A percentile compares a stretch with the other conserved stretches of the same genome.
phyloP scores from a whole-genome alignment of 2,888 invertebrate species.

The Danaus chrysippus region DNA sequence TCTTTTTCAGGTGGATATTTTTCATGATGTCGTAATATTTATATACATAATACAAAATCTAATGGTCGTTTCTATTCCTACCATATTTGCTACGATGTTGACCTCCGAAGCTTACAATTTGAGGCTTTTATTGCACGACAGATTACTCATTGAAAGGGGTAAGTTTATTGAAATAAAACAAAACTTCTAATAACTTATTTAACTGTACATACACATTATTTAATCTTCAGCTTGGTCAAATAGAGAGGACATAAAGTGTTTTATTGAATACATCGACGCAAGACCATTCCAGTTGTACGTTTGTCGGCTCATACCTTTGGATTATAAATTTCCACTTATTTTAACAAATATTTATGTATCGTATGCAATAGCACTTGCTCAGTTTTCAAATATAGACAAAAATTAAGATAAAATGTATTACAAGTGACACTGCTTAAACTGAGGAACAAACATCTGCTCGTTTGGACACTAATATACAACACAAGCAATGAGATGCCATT shows the following conservation, averaged over 20 bases:
- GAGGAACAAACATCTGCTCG: too few relatives aligned
- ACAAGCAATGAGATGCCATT: too few relatives aligned
- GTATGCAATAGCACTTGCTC: slow-evolving; percentile 27
- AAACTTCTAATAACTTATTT: too few relatives aligned
- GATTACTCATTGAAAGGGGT: slow-evolving; percentile 17
- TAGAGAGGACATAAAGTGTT: slow-evolving; percentile 13
- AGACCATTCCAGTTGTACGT: slow-evolving; percentile 27
- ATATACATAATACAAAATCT: slow-evolving; percentile 15
- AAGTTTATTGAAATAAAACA: neutral
- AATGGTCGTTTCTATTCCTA: slow-evolving; percentile 12
- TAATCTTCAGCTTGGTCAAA: slow-evolving; percentile 14
- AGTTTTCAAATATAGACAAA: too few relatives aligned
- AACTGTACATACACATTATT: neutral
- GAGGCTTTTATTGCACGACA: slow-evolving; percentile 19
- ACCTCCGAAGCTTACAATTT: slow-evolving; percentile 16
- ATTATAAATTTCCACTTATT: slow-evolving; percentile 19
- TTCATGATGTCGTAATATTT: neutral
- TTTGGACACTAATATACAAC: too few relatives aligned
- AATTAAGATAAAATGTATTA: too few relatives aligned
- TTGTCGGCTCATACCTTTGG: slow-evolving; percentile 22
- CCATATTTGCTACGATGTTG: slow-evolving; percentile 11
- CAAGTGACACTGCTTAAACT: too few relatives aligned
- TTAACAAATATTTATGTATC: slow-evolving; percentile 24
- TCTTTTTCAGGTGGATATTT: slow-evolving; percentile 1
- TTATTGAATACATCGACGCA: slow-evolving; percentile 23